Conservation (phyloP, 1,140 invertebrate species). For the Mycetomoellerius zeteki region DNA sequence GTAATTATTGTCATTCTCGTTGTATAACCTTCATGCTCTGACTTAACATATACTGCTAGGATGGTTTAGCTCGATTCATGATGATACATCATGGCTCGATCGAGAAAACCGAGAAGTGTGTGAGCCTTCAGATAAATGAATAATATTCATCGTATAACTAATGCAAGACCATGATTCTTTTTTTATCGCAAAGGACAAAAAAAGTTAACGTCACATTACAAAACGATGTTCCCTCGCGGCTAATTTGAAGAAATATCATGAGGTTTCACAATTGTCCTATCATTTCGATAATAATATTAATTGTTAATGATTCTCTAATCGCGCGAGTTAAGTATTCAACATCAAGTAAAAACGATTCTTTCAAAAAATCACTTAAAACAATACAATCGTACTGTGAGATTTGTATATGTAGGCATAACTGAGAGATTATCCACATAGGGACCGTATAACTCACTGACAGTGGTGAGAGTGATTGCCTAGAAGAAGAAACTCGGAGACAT, state of each 20-base stretch:
- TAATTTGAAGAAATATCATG: background rate
- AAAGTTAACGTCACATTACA: background rate
- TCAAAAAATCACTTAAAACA: no score
- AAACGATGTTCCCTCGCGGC: background rate
- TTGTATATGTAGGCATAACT: no score
- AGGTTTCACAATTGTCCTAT: background rate
- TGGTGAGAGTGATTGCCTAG: no score
- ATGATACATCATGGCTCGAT: background rate
- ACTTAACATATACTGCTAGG: background rate
- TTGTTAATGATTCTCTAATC: slow-evolving; percentile 3
- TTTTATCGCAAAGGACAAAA: background rate
- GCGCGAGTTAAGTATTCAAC: background rate
- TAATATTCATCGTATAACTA: background rate
- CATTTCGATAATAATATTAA: background rate
- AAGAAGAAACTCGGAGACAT: no score
- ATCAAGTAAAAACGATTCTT: background rate
- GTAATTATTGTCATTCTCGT: slow-evolving; percentile 13
- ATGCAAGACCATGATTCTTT: background rate
- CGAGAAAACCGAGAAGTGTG: background rate
- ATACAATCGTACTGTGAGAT: no score
- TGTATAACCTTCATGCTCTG: background rate
- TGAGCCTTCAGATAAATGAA: background rate
- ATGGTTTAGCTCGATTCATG: no score
- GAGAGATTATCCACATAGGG: no score
- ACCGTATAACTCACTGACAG: no score